Evolutionary conservation across 2,888 invertebrate species (phyloP).

Genomic region (Mactromeris polynyma): DNA sequence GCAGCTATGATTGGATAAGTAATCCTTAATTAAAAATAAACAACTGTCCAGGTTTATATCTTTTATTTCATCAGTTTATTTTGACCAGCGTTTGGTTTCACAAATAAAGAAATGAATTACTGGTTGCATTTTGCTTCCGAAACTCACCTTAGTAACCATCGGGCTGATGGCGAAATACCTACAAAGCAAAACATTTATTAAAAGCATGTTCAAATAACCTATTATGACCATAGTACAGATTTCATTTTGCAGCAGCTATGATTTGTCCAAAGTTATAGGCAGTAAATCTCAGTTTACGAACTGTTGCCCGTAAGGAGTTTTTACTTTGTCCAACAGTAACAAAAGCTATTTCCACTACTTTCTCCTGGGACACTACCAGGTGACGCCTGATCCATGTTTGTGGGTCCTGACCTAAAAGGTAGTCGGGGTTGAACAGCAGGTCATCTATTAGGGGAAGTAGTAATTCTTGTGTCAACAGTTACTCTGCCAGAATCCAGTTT

Average conservation of each 20-base stretch:
- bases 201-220: no score
- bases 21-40: no score
- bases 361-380: conserved; percentile 30
- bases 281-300: conserved; percentile 42
- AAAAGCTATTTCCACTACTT: conserved; percentile 28
- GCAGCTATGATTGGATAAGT: no score
- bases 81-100: no score
- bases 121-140: no score
- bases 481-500: neutral
- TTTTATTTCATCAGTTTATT: no score
- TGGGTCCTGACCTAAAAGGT: neutral
- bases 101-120: no score
- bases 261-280: conserved; percentile 49
- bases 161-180: no score
- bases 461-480: neutral
- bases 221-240: no score
- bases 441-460: conserved; percentile 22
- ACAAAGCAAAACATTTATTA: no score
- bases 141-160: no score
- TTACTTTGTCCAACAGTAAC: conserved; percentile 17
- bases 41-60: no score
- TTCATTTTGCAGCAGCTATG: conserved; percentile 38
- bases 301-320: conserved; percentile 31
- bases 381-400: conserved; percentile 23
- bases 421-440: conserved; percentile 26